Conservation (phyloP, 2,888 invertebrate species). For the Periphyllus acericola region DNA sequence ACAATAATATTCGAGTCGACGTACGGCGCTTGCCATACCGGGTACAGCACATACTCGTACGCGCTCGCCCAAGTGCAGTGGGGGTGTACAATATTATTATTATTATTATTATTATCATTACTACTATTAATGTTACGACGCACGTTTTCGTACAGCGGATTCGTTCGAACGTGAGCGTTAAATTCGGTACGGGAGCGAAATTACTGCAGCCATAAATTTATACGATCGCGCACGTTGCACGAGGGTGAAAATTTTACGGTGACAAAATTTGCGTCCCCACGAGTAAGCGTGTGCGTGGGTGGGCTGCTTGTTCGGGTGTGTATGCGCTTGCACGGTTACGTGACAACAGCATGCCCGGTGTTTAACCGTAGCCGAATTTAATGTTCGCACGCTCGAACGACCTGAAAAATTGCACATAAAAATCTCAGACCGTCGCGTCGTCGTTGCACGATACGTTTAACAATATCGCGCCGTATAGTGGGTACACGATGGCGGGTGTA, state of each 20-base stretch:
- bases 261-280: background rate
- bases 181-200: background rate
- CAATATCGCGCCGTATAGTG: too few species aligned
- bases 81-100: too few species aligned
- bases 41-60: too few species aligned
- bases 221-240: background rate
- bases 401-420: background rate
- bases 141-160: background rate
- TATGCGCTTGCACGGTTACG: background rate
- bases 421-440: background rate
- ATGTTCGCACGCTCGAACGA: background rate
- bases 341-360: background rate
- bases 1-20: too few species aligned
- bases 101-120: too few species aligned
- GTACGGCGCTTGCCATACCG: too few species aligned
- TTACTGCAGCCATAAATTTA: background rate
- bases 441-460: background rate
- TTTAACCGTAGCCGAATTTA: background rate
- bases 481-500: background rate
- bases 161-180: background rate
- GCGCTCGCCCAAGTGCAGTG: too few species aligned
- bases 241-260: background rate
- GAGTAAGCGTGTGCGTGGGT: background rate
- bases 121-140: background rate
- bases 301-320: too few species aligned